These are phyloP conservation scores for Brachionichthys hirsutus DNA, from an alignment of 2,113 vertebrate genomes.

Conservation along the genomic window DNA sequence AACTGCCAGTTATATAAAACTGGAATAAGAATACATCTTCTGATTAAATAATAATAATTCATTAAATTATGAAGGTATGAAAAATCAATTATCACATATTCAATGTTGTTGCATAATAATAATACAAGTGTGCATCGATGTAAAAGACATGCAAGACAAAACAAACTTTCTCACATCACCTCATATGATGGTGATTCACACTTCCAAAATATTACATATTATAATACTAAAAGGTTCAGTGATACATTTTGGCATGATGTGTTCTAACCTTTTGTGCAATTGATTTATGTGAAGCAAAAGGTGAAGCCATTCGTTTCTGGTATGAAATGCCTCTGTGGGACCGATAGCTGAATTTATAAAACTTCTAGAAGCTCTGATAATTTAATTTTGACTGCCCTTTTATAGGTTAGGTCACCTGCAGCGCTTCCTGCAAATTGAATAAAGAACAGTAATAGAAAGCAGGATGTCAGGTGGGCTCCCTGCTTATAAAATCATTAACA, in stretches of 20 bases:
- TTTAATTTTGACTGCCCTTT: conserved; percentile 86
- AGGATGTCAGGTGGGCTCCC: conserved; percentile 79
- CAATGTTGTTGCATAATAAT: background rate
- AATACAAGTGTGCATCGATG: background rate
- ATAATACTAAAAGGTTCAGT: conserved; percentile 67
- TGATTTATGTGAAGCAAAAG: conserved; percentile 79
- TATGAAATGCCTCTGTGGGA: conserved; percentile 69
- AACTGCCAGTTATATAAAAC: no score
- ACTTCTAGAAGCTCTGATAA: conserved; percentile 83
- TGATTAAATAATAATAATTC: no score
- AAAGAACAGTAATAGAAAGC: conserved; percentile 81
- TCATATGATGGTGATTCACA: conserved; percentile 47
- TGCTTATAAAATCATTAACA: conserved; percentile 85
- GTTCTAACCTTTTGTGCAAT: conserved; percentile 75
- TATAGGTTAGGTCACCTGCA: conserved; percentile 85
- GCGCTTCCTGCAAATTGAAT: conserved; percentile 84
- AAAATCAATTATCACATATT: background rate
- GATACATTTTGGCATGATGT: conserved; percentile 67
- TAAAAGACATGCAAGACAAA: background rate
- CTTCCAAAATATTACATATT: conserved; percentile 46
- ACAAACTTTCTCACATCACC: conserved; percentile 21
- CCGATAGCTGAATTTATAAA: conserved; percentile 80
- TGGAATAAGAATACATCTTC: no score
- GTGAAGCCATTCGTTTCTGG: conserved; percentile 76
- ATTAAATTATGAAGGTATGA: no score